A percentile compares a stretch with the other conserved stretches of the same genome.
These are phyloP conservation scores for Sapayoa aenigma DNA, from an alignment of 2,113 vertebrate species.

Conservation along the genomic window DNA sequence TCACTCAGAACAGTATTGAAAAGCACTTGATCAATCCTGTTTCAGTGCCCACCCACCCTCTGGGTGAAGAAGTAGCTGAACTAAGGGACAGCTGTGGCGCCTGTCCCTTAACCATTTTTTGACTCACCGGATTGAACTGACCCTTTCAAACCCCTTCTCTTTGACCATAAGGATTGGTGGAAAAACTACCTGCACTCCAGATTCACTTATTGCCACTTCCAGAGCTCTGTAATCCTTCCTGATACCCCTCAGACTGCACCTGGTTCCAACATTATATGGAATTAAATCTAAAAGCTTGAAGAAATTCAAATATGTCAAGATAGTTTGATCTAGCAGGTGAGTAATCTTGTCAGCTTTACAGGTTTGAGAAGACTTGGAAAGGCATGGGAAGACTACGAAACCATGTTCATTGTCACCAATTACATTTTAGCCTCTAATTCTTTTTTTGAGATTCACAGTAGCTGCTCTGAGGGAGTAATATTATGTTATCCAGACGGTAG, in stretches of 20 bases:
- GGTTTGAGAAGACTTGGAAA: not conserved
- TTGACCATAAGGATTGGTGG: not conserved
- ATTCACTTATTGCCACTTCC: not conserved
- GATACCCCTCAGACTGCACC: not conserved
- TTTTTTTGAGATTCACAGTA: not conserved
- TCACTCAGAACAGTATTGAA: not conserved
- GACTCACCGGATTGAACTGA: not conserved
- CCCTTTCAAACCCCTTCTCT: not conserved
- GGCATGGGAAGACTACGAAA: not conserved
- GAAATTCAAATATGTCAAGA: not conserved
- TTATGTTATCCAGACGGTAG: not conserved
- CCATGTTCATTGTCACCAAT: not conserved
- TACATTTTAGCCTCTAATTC: not conserved
- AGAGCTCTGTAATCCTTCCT: not conserved
- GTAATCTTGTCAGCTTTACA: not conserved
- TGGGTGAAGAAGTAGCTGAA: not conserved
- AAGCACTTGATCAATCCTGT: not conserved
- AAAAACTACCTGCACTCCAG: not conserved
- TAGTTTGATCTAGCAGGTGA: not conserved
- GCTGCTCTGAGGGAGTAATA: not conserved
- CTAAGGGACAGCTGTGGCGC: not conserved
- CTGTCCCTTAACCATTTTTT: not conserved
- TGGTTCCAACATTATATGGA: not conserved
- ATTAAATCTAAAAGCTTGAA: not conserved
- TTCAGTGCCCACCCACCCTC: not conserved